These are phyloP conservation scores for Galendromus occidentalis DNA, from an alignment of 1,140 invertebrate species.

Conservation along the genomic window DNA sequence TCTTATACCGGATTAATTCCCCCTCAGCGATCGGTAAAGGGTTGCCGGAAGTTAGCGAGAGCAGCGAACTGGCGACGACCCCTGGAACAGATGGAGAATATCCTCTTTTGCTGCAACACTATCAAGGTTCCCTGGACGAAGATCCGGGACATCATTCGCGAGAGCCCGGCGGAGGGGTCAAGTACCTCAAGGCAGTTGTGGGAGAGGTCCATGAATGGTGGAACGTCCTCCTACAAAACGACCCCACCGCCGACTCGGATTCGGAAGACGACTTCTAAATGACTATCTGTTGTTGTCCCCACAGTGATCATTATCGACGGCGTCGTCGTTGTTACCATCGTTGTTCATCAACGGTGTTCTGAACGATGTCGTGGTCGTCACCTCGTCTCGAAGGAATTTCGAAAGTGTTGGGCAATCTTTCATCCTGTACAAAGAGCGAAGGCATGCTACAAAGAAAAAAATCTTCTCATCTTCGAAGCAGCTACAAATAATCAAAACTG, in stretches of 20 bases:
- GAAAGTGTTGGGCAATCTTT: too few species aligned
- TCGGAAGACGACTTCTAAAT: neutral
- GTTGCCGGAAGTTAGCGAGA: slow-evolving; percentile 26
- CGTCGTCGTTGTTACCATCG: neutral
- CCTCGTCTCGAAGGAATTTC: too few species aligned
- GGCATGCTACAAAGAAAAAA: too few species aligned
- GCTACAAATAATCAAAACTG: too few species aligned
- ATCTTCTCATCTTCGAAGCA: too few species aligned
- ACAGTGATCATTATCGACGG: neutral
- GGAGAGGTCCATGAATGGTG: slow-evolving; percentile 28
- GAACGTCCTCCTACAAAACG: slow-evolving; percentile 19
- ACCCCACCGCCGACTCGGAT: neutral
- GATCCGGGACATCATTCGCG: slow-evolving; percentile 26
- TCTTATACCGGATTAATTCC: slow-evolving; percentile 8
- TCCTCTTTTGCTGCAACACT: slow-evolving; percentile 15
- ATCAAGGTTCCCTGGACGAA: slow-evolving; percentile 24
- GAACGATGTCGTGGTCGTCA: too few species aligned
- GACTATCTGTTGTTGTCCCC: neutral
- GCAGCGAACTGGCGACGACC: slow-evolving; percentile 21
- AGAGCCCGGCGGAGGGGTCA: slow-evolving; percentile 40
- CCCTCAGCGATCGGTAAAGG: slow-evolving; percentile 24
- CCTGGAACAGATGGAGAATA: slow-evolving; percentile 21
- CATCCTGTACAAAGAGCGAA: too few species aligned
- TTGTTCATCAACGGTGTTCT: neutral
- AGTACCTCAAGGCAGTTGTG: slow-evolving; percentile 16